A percentile compares a stretch with the other conserved stretches of the same genome.
Evolutionary conservation across 2,113 vertebrate species (phyloP).

Genomic region (Microtus richardsoni): DNA sequence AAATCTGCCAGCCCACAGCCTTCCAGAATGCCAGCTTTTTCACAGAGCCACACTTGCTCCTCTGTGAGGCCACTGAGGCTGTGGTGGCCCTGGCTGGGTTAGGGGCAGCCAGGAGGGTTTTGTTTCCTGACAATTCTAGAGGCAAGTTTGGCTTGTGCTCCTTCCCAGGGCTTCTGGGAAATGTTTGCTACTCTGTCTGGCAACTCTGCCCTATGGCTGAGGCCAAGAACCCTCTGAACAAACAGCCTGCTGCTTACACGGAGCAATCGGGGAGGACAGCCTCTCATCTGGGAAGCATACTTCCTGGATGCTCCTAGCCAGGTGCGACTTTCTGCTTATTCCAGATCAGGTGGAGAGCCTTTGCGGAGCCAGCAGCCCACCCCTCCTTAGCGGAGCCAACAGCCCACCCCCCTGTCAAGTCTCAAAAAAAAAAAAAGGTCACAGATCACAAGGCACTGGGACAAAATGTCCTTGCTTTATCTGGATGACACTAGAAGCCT

Average conservation of each 20-base stretch:
- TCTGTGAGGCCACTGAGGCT: not conserved
- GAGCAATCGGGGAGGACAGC: not conserved
- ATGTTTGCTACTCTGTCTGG: conserved; percentile 51
- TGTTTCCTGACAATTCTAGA: not conserved
- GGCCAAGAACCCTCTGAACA: conserved; percentile 40
- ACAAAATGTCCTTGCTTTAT: not conserved
- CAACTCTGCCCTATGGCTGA: conserved; percentile 35
- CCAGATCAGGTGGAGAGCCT: not conserved
- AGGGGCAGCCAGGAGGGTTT: not conserved
- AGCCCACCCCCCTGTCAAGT: not conserved
- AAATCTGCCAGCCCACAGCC: not conserved
- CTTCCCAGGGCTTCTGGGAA: conserved; percentile 71
- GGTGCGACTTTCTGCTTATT: not conserved
- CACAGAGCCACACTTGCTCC: not conserved
- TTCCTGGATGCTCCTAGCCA: not conserved
- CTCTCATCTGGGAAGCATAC: not conserved
- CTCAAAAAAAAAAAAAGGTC: too few species aligned
- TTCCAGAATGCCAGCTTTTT: not conserved
- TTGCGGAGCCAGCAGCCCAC: not conserved
- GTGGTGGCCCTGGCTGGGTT: not conserved
- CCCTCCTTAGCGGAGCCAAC: not conserved
- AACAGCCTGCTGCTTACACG: not conserved
- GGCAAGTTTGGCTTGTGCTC: conserved; percentile 42
- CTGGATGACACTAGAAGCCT: not conserved
- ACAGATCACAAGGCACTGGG: not conserved